Evolutionary conservation across 1,140 invertebrate genomes (phyloP).

Genomic region (Drosophila grimshawi): DNA sequence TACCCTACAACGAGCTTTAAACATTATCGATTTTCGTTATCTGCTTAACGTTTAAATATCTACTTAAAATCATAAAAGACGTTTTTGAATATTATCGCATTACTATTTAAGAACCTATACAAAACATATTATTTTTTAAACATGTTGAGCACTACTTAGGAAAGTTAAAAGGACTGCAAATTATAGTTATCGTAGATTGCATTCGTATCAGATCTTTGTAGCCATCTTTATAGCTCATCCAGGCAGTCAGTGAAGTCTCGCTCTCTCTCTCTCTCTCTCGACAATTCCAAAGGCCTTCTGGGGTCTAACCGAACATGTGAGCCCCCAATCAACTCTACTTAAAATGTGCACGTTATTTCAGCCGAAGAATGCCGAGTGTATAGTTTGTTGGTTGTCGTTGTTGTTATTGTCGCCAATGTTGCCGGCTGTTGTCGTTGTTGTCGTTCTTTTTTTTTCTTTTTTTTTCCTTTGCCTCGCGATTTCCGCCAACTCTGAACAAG

Average conservation of each 20-base stretch:
- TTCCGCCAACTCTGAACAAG: conserved; percentile 63
- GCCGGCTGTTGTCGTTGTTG: conserved; percentile 25
- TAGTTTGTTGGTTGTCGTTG: conserved; percentile 28
- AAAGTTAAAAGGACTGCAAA: too few relatives aligned
- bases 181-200: too few relatives aligned
- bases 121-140: too few relatives aligned
- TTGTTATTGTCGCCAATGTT: conserved; percentile 29
- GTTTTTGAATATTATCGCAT: too few relatives aligned
- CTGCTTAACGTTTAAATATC: too few relatives aligned
- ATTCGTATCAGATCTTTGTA: background rate
- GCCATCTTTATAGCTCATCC: conserved; percentile 19
- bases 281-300: background rate
- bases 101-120: too few relatives aligned
- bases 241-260: conserved; percentile 8
- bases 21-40: too few relatives aligned
- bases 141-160: too few relatives aligned
- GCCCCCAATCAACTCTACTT: conserved; percentile 70
- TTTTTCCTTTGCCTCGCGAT: conserved; percentile 61
- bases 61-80: too few relatives aligned
- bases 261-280: background rate
- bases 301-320: conserved; percentile 31
- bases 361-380: conserved; percentile 60
- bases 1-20: conserved; percentile 34
- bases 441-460: conserved; percentile 24
- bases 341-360: conserved; percentile 73